A percentile compares a stretch with the other conserved stretches of the same genome.
These are phyloP conservation scores for Spisula subtruncata DNA, from an alignment of 2,888 invertebrate genomes.

Conservation along the genomic window DNA sequence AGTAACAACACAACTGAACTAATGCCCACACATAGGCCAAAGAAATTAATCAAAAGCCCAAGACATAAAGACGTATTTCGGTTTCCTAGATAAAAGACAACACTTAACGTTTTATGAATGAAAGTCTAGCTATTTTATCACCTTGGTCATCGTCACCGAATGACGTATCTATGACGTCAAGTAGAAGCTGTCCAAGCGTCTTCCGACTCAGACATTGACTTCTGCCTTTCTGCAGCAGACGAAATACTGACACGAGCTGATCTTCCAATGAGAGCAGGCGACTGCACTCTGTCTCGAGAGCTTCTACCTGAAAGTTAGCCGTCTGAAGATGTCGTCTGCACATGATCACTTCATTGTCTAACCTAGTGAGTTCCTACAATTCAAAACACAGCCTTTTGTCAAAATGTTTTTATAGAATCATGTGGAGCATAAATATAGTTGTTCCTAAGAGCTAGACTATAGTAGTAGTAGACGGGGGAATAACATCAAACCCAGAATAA, in stretches of 20 bases:
- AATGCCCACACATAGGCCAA: no score
- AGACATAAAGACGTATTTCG: no score
- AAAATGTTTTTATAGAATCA: no score
- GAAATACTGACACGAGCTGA: constrained; percentile 75
- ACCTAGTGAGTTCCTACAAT: constrained; percentile 65
- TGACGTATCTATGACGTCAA: constrained; percentile 71
- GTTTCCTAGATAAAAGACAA: no score
- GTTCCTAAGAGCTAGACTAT: no score
- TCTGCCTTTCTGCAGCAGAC: constrained; percentile 73
- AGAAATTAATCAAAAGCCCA: no score
- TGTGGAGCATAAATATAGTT: no score
- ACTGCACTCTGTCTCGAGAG: constrained; percentile 79
- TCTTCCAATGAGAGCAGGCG: constrained; percentile 76
- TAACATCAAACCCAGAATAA: no score
- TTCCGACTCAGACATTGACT: constrained; percentile 70
- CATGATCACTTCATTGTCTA: constrained; percentile 68
- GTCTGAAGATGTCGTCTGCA: constrained; percentile 76
- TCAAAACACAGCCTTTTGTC: no score
- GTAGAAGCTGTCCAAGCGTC: constrained; percentile 69
- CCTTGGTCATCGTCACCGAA: constrained; percentile 68
- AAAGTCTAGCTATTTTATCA: not conserved
- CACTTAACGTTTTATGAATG: not conserved
- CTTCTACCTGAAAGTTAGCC: constrained; percentile 77
- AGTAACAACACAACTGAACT: no score
- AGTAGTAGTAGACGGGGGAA: no score